Evolutionary conservation across 2,888 invertebrate species (phyloP).

Genomic region (Acleris sparsana): DNA sequence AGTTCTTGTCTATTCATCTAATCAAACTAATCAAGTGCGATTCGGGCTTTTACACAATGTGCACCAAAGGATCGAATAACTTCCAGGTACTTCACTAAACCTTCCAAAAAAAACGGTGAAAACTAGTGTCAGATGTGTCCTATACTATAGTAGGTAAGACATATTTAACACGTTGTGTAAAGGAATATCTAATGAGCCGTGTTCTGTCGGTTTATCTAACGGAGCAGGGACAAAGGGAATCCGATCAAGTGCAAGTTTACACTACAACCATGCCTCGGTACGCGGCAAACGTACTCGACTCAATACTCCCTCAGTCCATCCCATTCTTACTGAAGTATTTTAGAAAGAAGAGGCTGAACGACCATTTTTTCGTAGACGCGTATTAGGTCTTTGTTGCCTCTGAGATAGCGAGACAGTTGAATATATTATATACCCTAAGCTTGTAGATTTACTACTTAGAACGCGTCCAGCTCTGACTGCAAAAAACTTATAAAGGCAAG

Average conservation of each 20-base stretch:
- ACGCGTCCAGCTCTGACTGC: not conserved
- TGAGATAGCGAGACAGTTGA: not conserved
- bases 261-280: constrained; percentile 44
- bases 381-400: no score
- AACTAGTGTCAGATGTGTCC: no score
- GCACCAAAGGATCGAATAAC: no score
- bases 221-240: constrained; percentile 58
- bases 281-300: not conserved
- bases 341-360: not conserved
- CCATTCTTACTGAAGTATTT: not conserved
- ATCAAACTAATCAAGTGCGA: no score
- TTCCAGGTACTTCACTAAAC: no score
- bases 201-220: constrained; percentile 41
- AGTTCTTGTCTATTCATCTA: no score
- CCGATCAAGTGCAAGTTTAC: constrained; percentile 68
- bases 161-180: not conserved
- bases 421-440: not conserved
- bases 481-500: not conserved
- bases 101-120: no score
- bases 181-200: constrained; percentile 40
- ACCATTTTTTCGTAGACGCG: not conserved
- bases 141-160: no score
- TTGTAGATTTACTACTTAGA: not conserved
- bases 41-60: no score
- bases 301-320: not conserved